Base-by-base conservation (phyloP, 2,113 vertebrate genomes). In the Alligator sinensis region DNA sequence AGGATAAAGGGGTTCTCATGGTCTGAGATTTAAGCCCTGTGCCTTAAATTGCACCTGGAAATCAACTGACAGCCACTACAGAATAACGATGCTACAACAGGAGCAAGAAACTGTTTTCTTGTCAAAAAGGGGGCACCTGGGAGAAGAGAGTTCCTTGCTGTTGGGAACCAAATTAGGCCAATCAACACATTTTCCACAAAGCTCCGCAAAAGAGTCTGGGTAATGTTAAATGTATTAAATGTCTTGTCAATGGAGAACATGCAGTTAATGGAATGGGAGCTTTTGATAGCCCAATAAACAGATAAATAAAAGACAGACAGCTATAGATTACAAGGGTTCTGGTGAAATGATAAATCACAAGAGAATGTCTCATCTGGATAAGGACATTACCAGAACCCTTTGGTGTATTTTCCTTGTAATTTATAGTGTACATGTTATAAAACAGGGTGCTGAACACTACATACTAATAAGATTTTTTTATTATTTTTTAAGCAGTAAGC, bases 251-350 rank as follows among this genome's bases (percentile, higher is more conserved):
- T 11, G 81, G 80, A 87, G 30, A 87, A 89, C 54, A 86, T 81
- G 58, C 82, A 77, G 60, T 92, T 94, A 88, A 88, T 91, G 87
- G 89, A 93, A 94, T 77, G 54, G 85, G 70, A 89, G 76, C 60
- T 82, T 88, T 34, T 90, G 87, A 81, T 93, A 87, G 75, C 18
- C 82, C 70, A 87, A 58, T 55, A 93, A 70, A 92, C 68, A 93
- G 86, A 92, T 84, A 93, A 92, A 91, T 93, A 93, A 88, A 77
- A 94, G 77, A 88, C 70, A 85, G 61, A 24, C 84, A 92, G 68
- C 77, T 92, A 85, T 9, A 86, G 82, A 92, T 90, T 83, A 89
- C 82, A 63, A 30, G 38, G 55, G 28, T 89, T 92, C 80, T 63
- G 25, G 85, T 84, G 82, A 84, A 25, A 21, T 28, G 75, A 93